Evolutionary conservation across 2,888 invertebrate genomes (phyloP).

Genomic region (Nyleta sp.): DNA sequence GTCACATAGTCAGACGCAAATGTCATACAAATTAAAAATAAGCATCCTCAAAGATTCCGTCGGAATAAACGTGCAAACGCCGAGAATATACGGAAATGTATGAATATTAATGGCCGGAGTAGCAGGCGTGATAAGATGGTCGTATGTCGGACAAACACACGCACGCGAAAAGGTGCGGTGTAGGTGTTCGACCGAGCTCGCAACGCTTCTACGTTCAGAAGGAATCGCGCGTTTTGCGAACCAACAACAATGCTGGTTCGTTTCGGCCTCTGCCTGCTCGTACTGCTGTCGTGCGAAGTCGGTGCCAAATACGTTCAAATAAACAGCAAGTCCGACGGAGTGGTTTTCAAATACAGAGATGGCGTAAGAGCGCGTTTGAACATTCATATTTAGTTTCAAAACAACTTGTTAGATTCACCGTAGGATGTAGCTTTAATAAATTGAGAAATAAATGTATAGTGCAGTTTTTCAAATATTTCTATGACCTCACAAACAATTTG

Average conservation of each 20-base stretch:
- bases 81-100: constrained; percentile 46
- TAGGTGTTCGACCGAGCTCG: constrained; percentile 41
- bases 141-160: constrained; percentile 21
- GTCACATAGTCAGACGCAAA: constrained; percentile 19
- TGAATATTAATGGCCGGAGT: constrained; percentile 52
- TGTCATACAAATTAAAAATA: constrained; percentile 38
- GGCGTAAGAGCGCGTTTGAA: constrained; percentile 73
- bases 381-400: too few species aligned
- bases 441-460: too few species aligned
- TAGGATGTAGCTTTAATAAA: too few species aligned
- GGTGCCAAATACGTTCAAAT: constrained; percentile 72
- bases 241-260: constrained; percentile 49
- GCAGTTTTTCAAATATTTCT: too few species aligned
- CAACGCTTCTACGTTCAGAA: constrained; percentile 22
- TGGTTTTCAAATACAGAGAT: constrained; percentile 75
- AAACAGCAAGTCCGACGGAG: constrained; percentile 73
- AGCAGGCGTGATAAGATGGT: constrained; percentile 41
- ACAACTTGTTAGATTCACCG: too few species aligned
- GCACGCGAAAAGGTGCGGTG: constrained; percentile 34
- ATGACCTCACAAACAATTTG: too few species aligned
- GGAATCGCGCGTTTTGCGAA: constrained; percentile 19
- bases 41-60: constrained; percentile 22
- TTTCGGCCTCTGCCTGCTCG: constrained; percentile 45
- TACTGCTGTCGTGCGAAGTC: constrained; percentile 44
- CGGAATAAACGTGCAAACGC: constrained; percentile 8